A percentile compares a stretch with the other conserved stretches of the same genome.
phyloP scores from a whole-genome alignment of 2,888 invertebrate species.

The Lepidochrysops patricia region DNA sequence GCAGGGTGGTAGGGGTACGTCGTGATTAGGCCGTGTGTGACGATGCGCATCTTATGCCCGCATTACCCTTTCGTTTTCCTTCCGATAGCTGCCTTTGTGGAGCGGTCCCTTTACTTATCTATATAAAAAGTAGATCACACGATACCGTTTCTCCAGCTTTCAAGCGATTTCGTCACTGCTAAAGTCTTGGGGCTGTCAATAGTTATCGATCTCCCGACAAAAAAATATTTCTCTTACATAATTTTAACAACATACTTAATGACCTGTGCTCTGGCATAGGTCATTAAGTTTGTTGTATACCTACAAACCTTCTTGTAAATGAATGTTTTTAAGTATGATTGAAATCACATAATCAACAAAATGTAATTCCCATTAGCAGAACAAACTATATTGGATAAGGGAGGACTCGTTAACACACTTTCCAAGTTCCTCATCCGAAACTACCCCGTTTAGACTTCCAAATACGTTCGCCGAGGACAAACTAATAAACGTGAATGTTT shows the following conservation, averaged over 20 bases:
- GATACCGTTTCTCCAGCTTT: slow-evolving; percentile 51
- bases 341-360: slow-evolving; percentile 43
- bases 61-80: slow-evolving; percentile 74
- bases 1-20: slow-evolving; percentile 36
- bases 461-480: slow-evolving; percentile 62
- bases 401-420: slow-evolving; percentile 67
- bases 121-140: slow-evolving; percentile 52
- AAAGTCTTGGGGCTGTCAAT: slow-evolving; percentile 29
- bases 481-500: slow-evolving; percentile 74
- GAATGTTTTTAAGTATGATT: slow-evolving; percentile 26
- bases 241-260: no score
- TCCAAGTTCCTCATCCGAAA: slow-evolving; percentile 59
- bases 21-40: slow-evolving; percentile 73
- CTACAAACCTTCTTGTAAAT: slow-evolving; percentile 13
- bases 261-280: no score
- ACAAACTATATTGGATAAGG: slow-evolving; percentile 47
- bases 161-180: slow-evolving; percentile 26
- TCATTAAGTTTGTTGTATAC: no score
- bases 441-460: slow-evolving; percentile 66
- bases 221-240: no score
- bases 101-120: slow-evolving; percentile 52
- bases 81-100: slow-evolving; percentile 72
- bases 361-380: slow-evolving; percentile 58
- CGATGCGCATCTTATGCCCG: slow-evolving; percentile 74
- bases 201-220: slow-evolving; percentile 9